A percentile compares a stretch with the other conserved stretches of the same genome.
These are phyloP conservation scores for Conus ventricosus DNA, from an alignment of 1,140 invertebrate genomes.

Conservation along the genomic window DNA sequence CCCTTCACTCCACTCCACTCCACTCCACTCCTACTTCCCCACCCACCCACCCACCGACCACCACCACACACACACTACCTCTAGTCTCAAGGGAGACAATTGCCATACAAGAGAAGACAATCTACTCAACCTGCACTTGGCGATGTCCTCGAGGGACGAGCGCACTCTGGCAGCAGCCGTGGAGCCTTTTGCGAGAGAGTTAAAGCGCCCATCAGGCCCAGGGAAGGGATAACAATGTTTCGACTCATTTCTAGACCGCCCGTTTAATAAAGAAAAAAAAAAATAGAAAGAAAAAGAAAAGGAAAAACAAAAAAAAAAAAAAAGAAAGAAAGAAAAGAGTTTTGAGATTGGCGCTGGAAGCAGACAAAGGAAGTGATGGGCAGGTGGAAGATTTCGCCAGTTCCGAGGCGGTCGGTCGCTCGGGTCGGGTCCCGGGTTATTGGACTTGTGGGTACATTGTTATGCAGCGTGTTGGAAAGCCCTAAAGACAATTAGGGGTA, in stretches of 20 bases:
- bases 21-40: too few species aligned
- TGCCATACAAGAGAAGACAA: constrained; percentile 15
- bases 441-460: not conserved
- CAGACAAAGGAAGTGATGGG: too few species aligned
- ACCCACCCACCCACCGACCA: not conserved
- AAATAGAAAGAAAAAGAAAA: not conserved
- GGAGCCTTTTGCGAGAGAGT: not conserved
- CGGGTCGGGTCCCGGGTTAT: too few species aligned
- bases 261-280: not conserved
- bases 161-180: not conserved
- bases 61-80: too few species aligned
- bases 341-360: too few species aligned
- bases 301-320: too few species aligned
- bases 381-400: too few species aligned
- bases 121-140: constrained; percentile 29
- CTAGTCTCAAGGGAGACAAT: constrained; percentile 19
- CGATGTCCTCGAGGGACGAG: constrained; percentile 10
- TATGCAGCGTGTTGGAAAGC: not conserved
- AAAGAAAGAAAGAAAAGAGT: too few species aligned
- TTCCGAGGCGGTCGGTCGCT: too few species aligned
- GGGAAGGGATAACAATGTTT: not conserved
- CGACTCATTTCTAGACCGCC: constrained; percentile 1
- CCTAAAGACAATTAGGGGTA: too few species aligned
- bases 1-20: too few species aligned
- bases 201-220: not conserved